Conservation (phyloP, 2,888 invertebrate genomes). For the Dermolepida albohirtum region DNA sequence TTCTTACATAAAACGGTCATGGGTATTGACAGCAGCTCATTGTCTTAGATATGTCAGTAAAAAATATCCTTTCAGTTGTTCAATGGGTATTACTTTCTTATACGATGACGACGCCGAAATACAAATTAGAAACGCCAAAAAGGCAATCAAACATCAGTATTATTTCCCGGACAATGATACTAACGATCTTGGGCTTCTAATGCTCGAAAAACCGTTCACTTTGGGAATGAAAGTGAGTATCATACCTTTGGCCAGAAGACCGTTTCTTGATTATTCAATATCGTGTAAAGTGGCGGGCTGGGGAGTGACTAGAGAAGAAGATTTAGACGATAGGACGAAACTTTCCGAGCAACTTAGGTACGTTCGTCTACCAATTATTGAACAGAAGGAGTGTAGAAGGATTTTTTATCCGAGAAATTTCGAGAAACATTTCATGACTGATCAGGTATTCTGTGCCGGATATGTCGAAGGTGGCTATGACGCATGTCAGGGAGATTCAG, state of each 20-base stretch:
- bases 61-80: neutral
- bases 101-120: neutral
- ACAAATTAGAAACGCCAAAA: neutral
- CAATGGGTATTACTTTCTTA: constrained; percentile 16
- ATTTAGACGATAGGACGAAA: constrained; percentile 8
- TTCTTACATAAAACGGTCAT: constrained; percentile 5
- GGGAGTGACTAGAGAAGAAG: neutral
- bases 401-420: constrained; percentile 4
- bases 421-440: neutral
- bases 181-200: constrained; percentile 8
- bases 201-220: neutral
- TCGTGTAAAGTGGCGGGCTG: constrained; percentile 10
- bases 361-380: neutral
- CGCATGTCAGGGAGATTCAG: too few relatives aligned
- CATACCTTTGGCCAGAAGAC: neutral
- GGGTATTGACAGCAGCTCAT: constrained; percentile 17
- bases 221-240: neutral
- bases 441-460: neutral
- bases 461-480: too few relatives aligned
- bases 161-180: constrained; percentile 2
- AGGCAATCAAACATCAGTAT: neutral
- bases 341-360: constrained; percentile 6
- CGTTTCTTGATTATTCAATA: neutral
- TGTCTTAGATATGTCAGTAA: neutral
- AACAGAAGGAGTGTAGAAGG: constrained; percentile 6